These are phyloP conservation scores for Apotomis turbidana DNA, from an alignment of 2,888 invertebrate genomes.

Conservation along the genomic window DNA sequence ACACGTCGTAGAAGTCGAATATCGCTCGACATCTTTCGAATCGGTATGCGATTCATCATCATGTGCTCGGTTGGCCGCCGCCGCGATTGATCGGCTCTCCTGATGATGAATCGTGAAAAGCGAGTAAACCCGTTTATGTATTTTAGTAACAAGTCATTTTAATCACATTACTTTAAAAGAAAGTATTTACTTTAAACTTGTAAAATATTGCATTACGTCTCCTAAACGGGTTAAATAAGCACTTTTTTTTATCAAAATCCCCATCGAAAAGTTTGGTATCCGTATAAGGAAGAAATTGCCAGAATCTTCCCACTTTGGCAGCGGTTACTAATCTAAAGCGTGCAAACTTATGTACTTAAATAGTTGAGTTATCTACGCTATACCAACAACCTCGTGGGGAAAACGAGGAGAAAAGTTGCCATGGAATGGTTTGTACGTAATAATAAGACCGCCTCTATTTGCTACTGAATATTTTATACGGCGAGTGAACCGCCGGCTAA, in stretches of 20 bases:
- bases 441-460: constrained; percentile 57
- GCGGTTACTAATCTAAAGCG: not conserved
- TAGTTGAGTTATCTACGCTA: constrained; percentile 41
- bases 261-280: not conserved
- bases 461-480: constrained; percentile 64
- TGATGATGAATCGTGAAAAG: too few relatives aligned
- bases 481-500: constrained; percentile 45
- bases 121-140: too few relatives aligned
- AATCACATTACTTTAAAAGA: too few relatives aligned
- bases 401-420: constrained; percentile 53
- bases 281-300: not conserved
- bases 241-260: not conserved
- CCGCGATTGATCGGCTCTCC: too few relatives aligned
- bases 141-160: too few relatives aligned
- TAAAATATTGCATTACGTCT: too few relatives aligned
- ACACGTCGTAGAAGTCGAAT: too few relatives aligned
- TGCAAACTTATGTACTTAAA: constrained; percentile 18
- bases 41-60: too few relatives aligned
- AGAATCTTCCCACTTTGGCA: not conserved
- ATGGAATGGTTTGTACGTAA: constrained; percentile 62
- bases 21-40: too few relatives aligned
- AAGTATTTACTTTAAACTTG: too few relatives aligned
- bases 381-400: constrained; percentile 51
- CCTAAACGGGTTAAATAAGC: too few relatives aligned
- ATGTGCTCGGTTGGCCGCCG: too few relatives aligned